phyloP scores from a whole-genome alignment of 2,797 vertebrate species.

The Protonibea diacanthus region DNA sequence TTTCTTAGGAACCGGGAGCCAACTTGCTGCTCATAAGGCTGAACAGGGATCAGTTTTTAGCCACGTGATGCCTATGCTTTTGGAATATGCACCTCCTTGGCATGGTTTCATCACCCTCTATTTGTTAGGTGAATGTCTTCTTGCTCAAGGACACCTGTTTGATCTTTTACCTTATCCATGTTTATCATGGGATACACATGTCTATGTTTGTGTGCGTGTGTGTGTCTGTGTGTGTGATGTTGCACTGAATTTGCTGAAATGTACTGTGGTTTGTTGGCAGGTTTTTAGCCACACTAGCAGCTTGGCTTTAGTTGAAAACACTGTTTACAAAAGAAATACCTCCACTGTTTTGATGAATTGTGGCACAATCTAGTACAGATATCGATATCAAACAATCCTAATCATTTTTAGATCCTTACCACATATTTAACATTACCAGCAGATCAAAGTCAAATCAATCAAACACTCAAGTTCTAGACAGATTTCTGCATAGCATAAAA shows the following conservation, averaged over 20 bases:
- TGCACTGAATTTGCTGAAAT: slow-evolving; percentile 45
- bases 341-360: not conserved
- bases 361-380: not conserved
- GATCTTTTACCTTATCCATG: slow-evolving; percentile 36
- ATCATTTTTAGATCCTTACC: not conserved
- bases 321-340: not conserved
- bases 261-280: slow-evolving; percentile 11
- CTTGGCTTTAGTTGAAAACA: not conserved
- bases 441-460: not conserved
- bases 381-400: not conserved
- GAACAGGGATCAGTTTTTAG: slow-evolving; percentile 41
- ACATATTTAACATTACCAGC: not conserved
- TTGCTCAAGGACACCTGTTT: slow-evolving; percentile 33
- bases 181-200: too few species aligned
- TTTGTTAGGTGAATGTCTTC: slow-evolving; percentile 44
- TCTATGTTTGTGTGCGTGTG: slow-evolving; percentile 3
- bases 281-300: slow-evolving; percentile 32
- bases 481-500: not conserved
- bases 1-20: slow-evolving; percentile 22
- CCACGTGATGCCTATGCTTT: slow-evolving; percentile 53
- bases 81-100: slow-evolving; percentile 45
- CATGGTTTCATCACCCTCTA: slow-evolving; percentile 13
- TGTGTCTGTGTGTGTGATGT: slow-evolving; percentile 4
- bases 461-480: not conserved
- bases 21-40: slow-evolving; percentile 23